Base-by-base conservation (phyloP, 2,797 vertebrate species). In the Semaprochilodus insignis region DNA sequence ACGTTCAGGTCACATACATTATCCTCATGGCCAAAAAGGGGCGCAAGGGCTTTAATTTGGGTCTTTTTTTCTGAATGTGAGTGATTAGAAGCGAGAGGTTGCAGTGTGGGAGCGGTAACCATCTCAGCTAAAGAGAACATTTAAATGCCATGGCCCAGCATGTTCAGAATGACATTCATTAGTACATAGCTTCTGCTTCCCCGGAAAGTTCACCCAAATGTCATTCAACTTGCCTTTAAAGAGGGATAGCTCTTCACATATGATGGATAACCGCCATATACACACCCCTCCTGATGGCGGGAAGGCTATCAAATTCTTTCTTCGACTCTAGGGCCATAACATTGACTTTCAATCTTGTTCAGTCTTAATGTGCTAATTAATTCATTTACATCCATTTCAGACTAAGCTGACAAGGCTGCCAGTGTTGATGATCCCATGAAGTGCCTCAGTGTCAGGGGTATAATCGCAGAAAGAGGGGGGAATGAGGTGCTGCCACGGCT, bases 141-240 rank as follows among this genome's bases (percentile, higher is more conserved):
- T 75, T 80, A 83, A 85, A 85, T 85, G 85, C 81, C 85, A 85
- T 74, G 81, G 76, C 67, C 81, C 80, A 80, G 82, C 82, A 84
- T 84, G 82, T 85, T 79, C 48, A 34, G 74, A 59, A 79, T 86
- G 87, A 83, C 87, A 86, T 88, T 88, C 85, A 88, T 88, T 85
- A 88, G 83, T 83, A 85, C 83, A 81, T 84, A 79, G 57, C 83
- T 77, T 83, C 85, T 82, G 83, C 85, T 88, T 76, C 82, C 66
- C 82, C 82, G 83, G 81, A 86, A 86, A 86, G 87, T 86, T 88
- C 87, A 86, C 66, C 14, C 36, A 88, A 88, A 88, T 88, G 85
- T 80, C 85, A 88, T 81, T 86, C 62, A 72, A 81, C 82, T 85
- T 88, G 81, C 79, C 66, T 85, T 82, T 74, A 85, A 85, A 78